These are phyloP conservation scores for Pseudomyrmex cubaensis DNA, from an alignment of 1,140 invertebrate genomes.

Conservation along the genomic window DNA sequence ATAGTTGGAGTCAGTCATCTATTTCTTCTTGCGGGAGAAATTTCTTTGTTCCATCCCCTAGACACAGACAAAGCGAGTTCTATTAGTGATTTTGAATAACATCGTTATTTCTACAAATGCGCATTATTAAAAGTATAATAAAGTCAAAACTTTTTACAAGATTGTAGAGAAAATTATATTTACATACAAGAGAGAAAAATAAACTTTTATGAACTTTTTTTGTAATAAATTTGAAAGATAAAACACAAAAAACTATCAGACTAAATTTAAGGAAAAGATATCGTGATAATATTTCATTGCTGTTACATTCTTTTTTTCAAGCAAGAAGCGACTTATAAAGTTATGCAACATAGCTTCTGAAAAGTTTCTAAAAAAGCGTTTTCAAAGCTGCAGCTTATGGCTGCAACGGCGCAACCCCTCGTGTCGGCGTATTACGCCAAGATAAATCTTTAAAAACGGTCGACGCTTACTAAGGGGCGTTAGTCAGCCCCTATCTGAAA, in stretches of 20 bases:
- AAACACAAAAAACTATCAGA: background rate
- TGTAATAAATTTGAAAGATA: background rate
- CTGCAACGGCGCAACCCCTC: constrained; percentile 45
- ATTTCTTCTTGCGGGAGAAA: constrained; percentile 67
- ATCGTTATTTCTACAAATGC: background rate
- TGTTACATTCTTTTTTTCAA: background rate
- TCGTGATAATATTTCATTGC: background rate
- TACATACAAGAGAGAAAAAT: too few species aligned
- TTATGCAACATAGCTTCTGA: background rate
- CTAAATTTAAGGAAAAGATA: background rate
- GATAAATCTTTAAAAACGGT: constrained; percentile 83
- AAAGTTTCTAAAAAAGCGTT: constrained; percentile 39
- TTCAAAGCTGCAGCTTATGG: constrained; percentile 36
- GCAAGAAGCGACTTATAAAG: background rate
- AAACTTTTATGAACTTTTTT: background rate
- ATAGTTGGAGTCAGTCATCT: constrained; percentile 84
- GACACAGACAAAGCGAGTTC: constrained; percentile 3
- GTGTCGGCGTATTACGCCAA: constrained; percentile 55
- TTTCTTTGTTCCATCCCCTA: background rate
- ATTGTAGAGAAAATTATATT: too few species aligned
- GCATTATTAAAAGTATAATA: background rate
- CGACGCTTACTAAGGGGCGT: constrained; percentile 75
- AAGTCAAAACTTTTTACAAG: too few species aligned
- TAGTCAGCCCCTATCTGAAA: constrained; percentile 84
- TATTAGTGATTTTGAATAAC: background rate